Conservation (phyloP, 2,888 invertebrate species). For the Drosophila mercatorum region DNA sequence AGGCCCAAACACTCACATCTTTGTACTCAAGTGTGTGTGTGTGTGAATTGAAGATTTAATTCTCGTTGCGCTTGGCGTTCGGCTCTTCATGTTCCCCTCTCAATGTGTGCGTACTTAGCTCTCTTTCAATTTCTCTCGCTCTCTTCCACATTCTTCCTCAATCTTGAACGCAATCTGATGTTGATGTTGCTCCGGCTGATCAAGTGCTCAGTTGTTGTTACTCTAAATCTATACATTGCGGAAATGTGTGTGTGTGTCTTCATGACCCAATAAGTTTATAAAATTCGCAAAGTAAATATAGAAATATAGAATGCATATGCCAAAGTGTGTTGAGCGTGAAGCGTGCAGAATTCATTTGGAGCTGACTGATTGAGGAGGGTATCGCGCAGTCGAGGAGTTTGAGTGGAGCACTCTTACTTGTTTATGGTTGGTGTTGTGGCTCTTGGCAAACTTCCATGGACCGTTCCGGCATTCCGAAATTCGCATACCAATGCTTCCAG, state of each 20-base stretch:
- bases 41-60: constrained; percentile 30
- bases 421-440: constrained; percentile 39
- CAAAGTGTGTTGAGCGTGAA: background rate
- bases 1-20: constrained; percentile 2
- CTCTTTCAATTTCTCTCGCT: constrained; percentile 12
- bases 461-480: constrained; percentile 80
- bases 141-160: constrained; percentile 13
- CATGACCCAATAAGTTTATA: constrained; percentile 2
- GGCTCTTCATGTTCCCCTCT: background rate
- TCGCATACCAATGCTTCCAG: constrained; percentile 79
- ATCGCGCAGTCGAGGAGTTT: constrained; percentile 2
- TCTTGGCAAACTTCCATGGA: constrained; percentile 73
- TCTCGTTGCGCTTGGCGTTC: constrained; percentile 16
- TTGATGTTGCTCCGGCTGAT: constrained; percentile 49
- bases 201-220: constrained; percentile 73
- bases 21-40: background rate
- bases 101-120: background rate
- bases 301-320: background rate
- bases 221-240: constrained; percentile 3
- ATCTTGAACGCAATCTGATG: constrained; percentile 15
- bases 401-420: constrained; percentile 14
- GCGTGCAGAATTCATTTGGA: background rate
- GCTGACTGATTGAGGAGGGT: background rate
- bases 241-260: constrained; percentile 1
- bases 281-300: background rate